These are phyloP conservation scores for Heliconius hortense DNA, from an alignment of 2,888 invertebrate genomes.

Conservation along the genomic window DNA sequence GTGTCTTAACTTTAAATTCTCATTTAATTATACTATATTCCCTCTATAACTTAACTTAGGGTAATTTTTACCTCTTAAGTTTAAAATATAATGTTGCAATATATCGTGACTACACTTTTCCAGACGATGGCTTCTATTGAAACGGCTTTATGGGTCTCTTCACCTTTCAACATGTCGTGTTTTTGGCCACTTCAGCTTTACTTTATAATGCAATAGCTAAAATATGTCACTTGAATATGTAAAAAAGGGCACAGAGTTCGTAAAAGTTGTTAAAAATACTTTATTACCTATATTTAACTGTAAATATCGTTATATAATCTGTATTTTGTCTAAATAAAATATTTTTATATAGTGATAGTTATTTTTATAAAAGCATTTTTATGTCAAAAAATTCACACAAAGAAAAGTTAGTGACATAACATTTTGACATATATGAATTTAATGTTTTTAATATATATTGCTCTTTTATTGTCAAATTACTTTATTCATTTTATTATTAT, in stretches of 20 bases:
- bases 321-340: neutral
- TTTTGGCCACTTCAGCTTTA: slow-evolving; percentile 11
- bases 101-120: slow-evolving; percentile 18
- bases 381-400: neutral
- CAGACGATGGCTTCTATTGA: slow-evolving; percentile 20
- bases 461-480: neutral
- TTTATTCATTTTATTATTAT: neutral
- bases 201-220: slow-evolving; percentile 1
- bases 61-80: slow-evolving; percentile 1
- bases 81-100: slow-evolving; percentile 17
- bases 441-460: neutral
- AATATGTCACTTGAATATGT: neutral
- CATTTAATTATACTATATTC: neutral
- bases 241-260: neutral
- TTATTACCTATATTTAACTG: neutral
- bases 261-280: neutral
- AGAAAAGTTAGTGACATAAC: neutral
- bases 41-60: too few relatives aligned
- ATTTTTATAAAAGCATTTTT: neutral
- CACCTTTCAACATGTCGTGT: slow-evolving; percentile 30
- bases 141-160: slow-evolving; percentile 23
- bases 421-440: neutral
- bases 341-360: neutral
- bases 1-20: neutral
- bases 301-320: neutral